A percentile compares a stretch with the other conserved stretches of the same genome.
phyloP scores from a whole-genome alignment of 2,797 vertebrate genomes.

The Anguilla pacifica region DNA sequence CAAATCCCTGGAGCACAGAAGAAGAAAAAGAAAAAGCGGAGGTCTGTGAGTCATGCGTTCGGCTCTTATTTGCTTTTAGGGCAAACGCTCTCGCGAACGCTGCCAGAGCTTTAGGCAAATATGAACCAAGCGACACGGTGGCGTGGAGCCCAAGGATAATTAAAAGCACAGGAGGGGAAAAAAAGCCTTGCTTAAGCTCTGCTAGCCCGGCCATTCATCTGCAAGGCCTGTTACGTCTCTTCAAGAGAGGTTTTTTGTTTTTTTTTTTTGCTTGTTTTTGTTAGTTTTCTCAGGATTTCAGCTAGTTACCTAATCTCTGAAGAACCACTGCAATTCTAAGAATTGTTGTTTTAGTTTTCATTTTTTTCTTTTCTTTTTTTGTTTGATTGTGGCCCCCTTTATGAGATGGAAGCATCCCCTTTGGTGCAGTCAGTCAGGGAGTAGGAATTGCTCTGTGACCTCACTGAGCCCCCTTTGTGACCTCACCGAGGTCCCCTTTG shows the following conservation, averaged over 20 bases:
- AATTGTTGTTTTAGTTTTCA: not conserved
- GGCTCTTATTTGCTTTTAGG: conserved; percentile 18
- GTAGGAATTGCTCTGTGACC: not conserved
- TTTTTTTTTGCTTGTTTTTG: not conserved
- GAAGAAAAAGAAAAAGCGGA: not conserved
- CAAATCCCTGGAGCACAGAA: conserved; percentile 16
- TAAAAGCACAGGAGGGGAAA: not conserved
- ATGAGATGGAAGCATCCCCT: not conserved
- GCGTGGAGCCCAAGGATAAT: not conserved
- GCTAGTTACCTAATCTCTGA: conserved; percentile 5
- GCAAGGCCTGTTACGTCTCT: not conserved
- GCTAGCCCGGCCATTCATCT: not conserved
- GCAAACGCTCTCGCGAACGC: conserved; percentile 6
- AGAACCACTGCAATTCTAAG: not conserved
- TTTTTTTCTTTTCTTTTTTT: not conserved
- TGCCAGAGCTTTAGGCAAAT: conserved; percentile 24
- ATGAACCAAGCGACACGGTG: conserved; percentile 22
- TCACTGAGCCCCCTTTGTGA: not conserved
- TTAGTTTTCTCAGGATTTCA: conserved; percentile 17
- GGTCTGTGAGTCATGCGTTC: conserved; percentile 20
- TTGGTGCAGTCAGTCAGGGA: not conserved
- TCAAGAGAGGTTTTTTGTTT: not conserved
- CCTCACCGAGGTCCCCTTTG: not conserved
- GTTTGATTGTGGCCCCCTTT: not conserved
- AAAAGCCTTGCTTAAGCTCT: not conserved